Base-by-base conservation (phyloP, 2,113 vertebrate species). In the Gadus macrocephalus region DNA sequence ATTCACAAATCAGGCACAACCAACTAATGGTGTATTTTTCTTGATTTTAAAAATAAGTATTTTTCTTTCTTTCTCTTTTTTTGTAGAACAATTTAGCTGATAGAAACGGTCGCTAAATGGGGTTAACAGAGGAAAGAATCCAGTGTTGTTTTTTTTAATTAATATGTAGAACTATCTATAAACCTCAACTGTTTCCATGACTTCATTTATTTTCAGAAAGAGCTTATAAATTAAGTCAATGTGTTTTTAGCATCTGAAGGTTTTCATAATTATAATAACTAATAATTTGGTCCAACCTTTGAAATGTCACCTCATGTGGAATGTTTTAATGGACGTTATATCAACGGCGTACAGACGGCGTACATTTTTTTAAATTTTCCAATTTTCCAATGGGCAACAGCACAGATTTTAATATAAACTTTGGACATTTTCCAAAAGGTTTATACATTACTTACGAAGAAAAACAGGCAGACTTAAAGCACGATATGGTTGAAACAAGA, bases 211-310 rank as follows among this genome's bases (percentile, higher is more conserved):
- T 80, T 80, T 84, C 28, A 70, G 83, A 73, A 89, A 85, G 84
- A 86, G 87, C 87, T 90, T 80, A 72, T 72, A 27, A 78, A 73
- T 12, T 1, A 53, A 66, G 31, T 82, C 60, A 63, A 74, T 78
- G 55, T n/a, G 4, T 58, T 58, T 82, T 65, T 64, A 73, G 68
- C 42, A 9, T 68, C 22, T 67, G 62, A 69, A 62, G 66, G 16
- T 63, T 71, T 66, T 79, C 81, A 70, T 76, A 67, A 68, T 20
- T 12, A 49, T 19, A 73, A 71, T 4, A 55, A 49, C 11, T n/a
- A 17, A 22, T 74, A 66, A 58, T 70, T 70, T 81, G 55, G 12
- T 58, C n/a, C 67, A 68, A 25, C 64, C 70, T 73, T 76, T 55
- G 22, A 28, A 64, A 61, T 71, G 27, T 35, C 27, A 66, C 25